Conservation (phyloP, 1,140 invertebrate genomes). For the Drosophila fuyamai region DNA sequence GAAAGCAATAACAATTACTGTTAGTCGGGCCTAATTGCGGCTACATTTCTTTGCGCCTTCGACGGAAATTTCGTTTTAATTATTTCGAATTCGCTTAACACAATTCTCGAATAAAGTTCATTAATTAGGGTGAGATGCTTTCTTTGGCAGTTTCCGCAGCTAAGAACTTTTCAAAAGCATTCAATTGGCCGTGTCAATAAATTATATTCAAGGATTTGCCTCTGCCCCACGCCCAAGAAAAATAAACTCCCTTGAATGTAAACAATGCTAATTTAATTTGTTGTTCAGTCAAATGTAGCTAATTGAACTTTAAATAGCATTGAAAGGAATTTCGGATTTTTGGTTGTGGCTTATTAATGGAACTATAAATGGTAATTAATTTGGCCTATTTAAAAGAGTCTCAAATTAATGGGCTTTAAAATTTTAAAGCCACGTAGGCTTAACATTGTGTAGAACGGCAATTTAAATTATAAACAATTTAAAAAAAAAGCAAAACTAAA, state of each 20-base stretch:
- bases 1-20: slow-evolving; percentile 81
- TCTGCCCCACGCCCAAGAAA: neutral
- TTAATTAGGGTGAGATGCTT: slow-evolving; percentile 43
- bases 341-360: slow-evolving; percentile 8
- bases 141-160: slow-evolving; percentile 41
- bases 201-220: slow-evolving; percentile 48
- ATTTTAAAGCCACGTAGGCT: neutral
- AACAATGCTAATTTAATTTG: slow-evolving; percentile 71
- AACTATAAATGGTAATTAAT: slow-evolving; percentile 20
- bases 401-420: neutral
- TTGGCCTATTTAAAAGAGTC: neutral
- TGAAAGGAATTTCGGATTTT: slow-evolving; percentile 14
- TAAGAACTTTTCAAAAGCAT: slow-evolving; percentile 31
- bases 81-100: slow-evolving; percentile 58
- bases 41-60: slow-evolving; percentile 33
- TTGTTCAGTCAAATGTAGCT: slow-evolving; percentile 58
- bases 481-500: neutral
- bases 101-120: slow-evolving; percentile 68
- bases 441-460: neutral
- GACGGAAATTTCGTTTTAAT: slow-evolving; percentile 44
- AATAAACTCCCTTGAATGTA: slow-evolving; percentile 14
- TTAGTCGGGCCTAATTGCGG: slow-evolving; percentile 50
- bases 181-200: slow-evolving; percentile 63
- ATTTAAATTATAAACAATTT: neutral
- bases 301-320: slow-evolving; percentile 57